Percentiles rank a stretch among this genome's conserved stretches.
Conservation (phyloP, 2,797 vertebrate species). For the Manis crassicaudata region DNA sequence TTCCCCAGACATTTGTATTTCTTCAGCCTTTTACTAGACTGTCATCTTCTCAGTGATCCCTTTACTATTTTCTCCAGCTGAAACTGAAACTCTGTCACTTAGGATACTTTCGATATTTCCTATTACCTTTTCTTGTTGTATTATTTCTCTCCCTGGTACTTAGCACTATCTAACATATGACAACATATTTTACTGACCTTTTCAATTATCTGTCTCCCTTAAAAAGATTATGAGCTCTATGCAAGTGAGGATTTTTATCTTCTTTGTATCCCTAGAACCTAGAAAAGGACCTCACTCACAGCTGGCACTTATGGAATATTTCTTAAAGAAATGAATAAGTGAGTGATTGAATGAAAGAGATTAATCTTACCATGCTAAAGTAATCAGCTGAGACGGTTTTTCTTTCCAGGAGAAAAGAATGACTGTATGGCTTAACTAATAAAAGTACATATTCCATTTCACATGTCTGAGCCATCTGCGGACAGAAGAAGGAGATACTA, state of each 20-base stretch:
- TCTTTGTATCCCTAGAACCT: neutral
- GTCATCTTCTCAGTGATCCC: neutral
- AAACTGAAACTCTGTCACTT: neutral
- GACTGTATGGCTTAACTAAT: neutral
- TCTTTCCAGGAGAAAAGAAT: neutral
- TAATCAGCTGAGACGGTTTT: neutral
- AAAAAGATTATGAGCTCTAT: neutral
- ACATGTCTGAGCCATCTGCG: neutral
- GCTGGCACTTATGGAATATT: neutral
- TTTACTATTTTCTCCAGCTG: neutral
- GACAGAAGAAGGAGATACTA: slow-evolving; percentile 2
- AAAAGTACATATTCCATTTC: neutral
- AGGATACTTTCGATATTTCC: neutral
- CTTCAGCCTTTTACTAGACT: neutral
- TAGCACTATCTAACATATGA: neutral
- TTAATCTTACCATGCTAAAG: neutral
- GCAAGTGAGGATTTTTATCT: neutral
- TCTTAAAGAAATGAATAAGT: neutral
- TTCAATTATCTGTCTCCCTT: neutral
- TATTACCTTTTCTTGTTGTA: neutral
- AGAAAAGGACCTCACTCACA: neutral
- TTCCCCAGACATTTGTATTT: neutral
- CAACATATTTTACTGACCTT: neutral
- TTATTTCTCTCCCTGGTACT: neutral
- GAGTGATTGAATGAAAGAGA: slow-evolving; percentile 2